These are phyloP conservation scores for Andricus grossulariae DNA, from an alignment of 1,140 invertebrate genomes.

Conservation along the genomic window DNA sequence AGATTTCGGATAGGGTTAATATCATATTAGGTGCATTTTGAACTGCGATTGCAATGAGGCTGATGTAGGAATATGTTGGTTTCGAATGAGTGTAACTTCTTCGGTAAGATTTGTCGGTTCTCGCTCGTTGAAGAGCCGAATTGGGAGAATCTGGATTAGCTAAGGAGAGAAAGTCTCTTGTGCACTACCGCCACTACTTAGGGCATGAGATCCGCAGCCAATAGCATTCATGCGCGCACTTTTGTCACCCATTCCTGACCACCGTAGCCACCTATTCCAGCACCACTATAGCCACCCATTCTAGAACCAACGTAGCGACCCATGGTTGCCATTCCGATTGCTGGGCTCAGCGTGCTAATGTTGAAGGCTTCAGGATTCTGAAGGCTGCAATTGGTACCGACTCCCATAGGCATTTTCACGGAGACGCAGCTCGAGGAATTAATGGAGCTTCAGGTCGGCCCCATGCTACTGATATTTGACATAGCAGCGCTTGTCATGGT, in stretches of 20 bases:
- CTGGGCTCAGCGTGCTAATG: constrained; percentile 83
- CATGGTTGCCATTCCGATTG: constrained; percentile 82
- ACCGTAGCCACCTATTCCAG: constrained; percentile 67
- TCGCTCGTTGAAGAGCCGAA: constrained; percentile 83
- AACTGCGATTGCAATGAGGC: constrained; percentile 99
- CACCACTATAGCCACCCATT: constrained; percentile 72
- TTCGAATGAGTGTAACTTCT: constrained; percentile 98
- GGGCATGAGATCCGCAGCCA: constrained; percentile 73
- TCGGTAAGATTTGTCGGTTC: constrained; percentile 92
- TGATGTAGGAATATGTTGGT: constrained; percentile 99
- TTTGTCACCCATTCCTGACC: constrained; percentile 59
- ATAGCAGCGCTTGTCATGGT: constrained; percentile 53
- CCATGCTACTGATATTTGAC: constrained; percentile 80
- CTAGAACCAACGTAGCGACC: no score
- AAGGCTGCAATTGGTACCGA: constrained; percentile 81
- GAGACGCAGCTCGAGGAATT: constrained; percentile 86
- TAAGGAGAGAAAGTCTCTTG: constrained; percentile 73
- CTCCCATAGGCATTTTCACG: constrained; percentile 53
- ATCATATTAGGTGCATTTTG: constrained; percentile 97
- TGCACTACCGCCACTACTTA: constrained; percentile 65
- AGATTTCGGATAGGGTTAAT: constrained; percentile 98
- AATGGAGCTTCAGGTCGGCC: constrained; percentile 84
- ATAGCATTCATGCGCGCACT: constrained; percentile 76
- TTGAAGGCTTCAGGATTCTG: constrained; percentile 82
- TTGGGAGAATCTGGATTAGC: constrained; percentile 80